phyloP scores from a whole-genome alignment of 2,888 invertebrate species.

The Patella pellucida region DNA sequence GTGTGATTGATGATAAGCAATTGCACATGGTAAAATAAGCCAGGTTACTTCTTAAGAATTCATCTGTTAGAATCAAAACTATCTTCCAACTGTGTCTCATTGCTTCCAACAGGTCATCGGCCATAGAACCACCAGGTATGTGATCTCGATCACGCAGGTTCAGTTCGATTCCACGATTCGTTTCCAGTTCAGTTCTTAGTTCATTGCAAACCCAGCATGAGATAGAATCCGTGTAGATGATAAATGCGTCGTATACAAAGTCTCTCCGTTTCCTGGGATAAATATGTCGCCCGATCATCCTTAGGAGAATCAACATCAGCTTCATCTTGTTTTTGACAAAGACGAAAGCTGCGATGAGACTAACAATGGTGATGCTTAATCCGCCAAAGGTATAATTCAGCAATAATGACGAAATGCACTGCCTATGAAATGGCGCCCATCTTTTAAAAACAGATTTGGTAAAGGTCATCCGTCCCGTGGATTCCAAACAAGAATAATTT shows the following conservation, averaged over 20 bases:
- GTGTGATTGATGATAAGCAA: background rate
- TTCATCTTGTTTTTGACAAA: conserved; percentile 1
- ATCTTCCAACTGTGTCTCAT: conserved; percentile 1
- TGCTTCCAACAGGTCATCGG: background rate
- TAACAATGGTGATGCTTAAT: background rate
- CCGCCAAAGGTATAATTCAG: background rate
- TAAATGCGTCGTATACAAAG: background rate
- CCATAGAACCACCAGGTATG: background rate
- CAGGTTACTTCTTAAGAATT: background rate
- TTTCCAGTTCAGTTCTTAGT: background rate
- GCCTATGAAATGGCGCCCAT: background rate
- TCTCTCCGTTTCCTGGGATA: background rate
- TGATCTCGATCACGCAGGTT: background rate
- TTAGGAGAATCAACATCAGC: background rate
- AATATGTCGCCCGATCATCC: background rate
- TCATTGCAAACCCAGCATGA: background rate
- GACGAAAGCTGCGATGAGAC: background rate
- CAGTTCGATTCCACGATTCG: background rate
- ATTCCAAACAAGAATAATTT: background rate
- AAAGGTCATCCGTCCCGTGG: background rate
- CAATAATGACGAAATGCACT: background rate
- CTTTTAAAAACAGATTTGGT: background rate
- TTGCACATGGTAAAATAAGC: background rate
- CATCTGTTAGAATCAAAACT: background rate
- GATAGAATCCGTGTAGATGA: background rate